phyloP scores from a whole-genome alignment of 2,113 vertebrate genomes.

The Cavia aperea region DNA sequence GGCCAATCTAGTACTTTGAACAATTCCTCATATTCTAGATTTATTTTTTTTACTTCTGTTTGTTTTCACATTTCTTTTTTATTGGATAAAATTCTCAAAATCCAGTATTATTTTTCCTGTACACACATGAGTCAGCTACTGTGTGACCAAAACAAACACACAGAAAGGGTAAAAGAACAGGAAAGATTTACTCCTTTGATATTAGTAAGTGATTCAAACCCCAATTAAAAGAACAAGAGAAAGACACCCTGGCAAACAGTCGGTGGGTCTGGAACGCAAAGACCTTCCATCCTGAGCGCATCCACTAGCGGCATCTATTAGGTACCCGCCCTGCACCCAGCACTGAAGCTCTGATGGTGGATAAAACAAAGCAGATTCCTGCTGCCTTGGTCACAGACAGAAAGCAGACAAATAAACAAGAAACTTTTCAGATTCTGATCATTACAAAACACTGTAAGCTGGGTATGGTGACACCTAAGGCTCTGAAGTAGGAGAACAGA shows the following conservation, averaged over 20 bases:
- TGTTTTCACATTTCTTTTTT: not conserved
- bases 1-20: not conserved
- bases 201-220: not conserved
- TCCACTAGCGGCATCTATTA: not conserved
- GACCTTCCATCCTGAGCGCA: not conserved
- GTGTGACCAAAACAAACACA: not conserved
- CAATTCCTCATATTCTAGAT: not conserved
- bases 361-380: not conserved
- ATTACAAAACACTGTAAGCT: not conserved
- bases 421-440: not conserved
- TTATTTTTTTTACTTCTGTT: not conserved
- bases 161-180: not conserved
- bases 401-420: not conserved
- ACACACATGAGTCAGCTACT: not conserved
- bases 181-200: not conserved
- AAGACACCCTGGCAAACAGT: not conserved
- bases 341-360: not conserved
- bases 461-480: not conserved
- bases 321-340: not conserved
- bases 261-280: not conserved
- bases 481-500: not conserved
- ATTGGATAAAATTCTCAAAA: not conserved
- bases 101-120: not conserved
- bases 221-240: not conserved
- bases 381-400: not conserved